phyloP scores from a whole-genome alignment of 2,888 invertebrate species.

The Danaus chrysippus region DNA sequence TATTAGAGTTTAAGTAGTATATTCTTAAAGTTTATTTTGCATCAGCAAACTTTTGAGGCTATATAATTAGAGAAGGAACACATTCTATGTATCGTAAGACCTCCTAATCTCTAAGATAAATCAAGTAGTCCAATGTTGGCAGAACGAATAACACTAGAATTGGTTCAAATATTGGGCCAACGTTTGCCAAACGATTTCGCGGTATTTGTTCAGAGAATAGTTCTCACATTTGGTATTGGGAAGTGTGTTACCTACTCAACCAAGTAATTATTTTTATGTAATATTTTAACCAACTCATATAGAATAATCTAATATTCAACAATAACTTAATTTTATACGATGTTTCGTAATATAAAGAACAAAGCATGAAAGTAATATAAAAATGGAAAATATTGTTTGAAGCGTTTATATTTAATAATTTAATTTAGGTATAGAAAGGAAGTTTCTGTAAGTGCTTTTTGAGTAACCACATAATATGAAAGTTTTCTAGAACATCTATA shows the following conservation, averaged over 20 bases:
- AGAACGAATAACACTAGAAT: constrained; percentile 12
- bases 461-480: not conserved
- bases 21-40: no score
- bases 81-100: not conserved
- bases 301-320: not conserved
- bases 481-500: not conserved
- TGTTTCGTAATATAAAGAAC: no score
- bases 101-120: not conserved
- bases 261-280: not conserved
- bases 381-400: no score
- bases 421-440: no score
- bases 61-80: not conserved
- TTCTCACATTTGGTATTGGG: constrained; percentile 31
- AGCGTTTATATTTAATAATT: no score
- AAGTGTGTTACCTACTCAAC: constrained; percentile 16
- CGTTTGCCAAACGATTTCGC: constrained; percentile 28
- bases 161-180: constrained; percentile 28
- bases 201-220: constrained; percentile 33
- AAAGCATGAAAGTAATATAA: no score
- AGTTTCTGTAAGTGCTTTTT: no score
- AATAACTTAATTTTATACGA: no score
- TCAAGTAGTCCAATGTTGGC: not conserved
- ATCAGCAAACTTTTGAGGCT: no score
- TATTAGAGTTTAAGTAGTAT: no score
- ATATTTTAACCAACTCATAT: not conserved